Evolutionary conservation across 2,797 vertebrate genomes (phyloP), one percentile per base, ranked within the genome.

Genomic region (Sardinella longiceps): DNA sequence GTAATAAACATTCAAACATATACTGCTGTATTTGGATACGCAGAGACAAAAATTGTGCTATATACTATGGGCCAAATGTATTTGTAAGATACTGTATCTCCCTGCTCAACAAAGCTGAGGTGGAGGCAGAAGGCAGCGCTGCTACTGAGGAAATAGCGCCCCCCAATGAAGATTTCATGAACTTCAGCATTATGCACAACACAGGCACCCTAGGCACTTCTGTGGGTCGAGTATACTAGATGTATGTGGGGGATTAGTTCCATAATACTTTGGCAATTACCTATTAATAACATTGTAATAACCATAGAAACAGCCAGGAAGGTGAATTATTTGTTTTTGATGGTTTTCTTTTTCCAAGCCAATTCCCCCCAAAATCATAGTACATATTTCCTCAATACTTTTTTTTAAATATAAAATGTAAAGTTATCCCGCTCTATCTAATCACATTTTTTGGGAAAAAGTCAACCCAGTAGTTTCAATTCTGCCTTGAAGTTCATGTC

Each of bases 81-180:
- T 70, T 33, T 20, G 30, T 33, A 37, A 70, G 11, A 48, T 48
- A 45, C 43, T 45, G 43, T 60, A 33, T 28, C 63, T 37, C 33
- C 33, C 66, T 74, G 30, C 66, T 74, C 33, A 74, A 30, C 28
- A 70, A 30, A 70, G 15, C 15, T 77, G 33, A 77, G 15, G 33
- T 39, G 15, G 33, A 37, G 18, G 15, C 33, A 30, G 5, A 18
- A 39, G 70, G 28, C 18, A 43, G 37, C 9, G 37, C 70, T 77
- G 70, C 33, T 43, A 43, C 70, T 43, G 18, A 43, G 70, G 70
- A 77, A 77, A 77, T 18, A 43, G 70, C 39, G 70, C 70, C 70
- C 70, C 70, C 70, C n/a, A 77, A 20, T 43, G 70, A 39, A 39
- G 5, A 5, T 77, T 43, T 77, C 37, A 39, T 77, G 70, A 77